These are phyloP conservation scores for Lymantria dispar DNA, from an alignment of 2,888 invertebrate species.

Conservation along the genomic window DNA sequence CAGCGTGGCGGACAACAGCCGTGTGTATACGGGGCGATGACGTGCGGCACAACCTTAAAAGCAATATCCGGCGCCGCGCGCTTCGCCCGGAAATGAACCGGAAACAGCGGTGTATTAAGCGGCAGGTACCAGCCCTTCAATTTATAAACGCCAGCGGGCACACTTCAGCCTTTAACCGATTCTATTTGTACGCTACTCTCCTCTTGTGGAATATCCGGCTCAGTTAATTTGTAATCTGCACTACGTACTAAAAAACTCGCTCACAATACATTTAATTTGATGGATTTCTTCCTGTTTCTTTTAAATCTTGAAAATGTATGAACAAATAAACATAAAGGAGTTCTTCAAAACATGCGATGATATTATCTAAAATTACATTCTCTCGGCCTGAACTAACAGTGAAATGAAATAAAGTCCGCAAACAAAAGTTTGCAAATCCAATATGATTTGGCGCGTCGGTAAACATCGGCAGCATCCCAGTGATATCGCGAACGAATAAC, in stretches of 20 bases:
- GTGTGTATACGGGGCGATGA: conserved; percentile 51
- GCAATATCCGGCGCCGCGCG: conserved; percentile 83
- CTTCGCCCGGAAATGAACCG: conserved; percentile 82
- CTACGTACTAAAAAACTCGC: conserved; percentile 12
- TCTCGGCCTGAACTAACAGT: conserved; percentile 77
- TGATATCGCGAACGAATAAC: conserved; percentile 83
- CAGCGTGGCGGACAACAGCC: conserved; percentile 38
- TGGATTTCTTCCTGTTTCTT: conserved; percentile 17
- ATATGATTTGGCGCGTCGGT: conserved; percentile 83
- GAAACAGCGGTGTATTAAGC: conserved; percentile 83
- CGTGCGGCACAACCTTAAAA: conserved; percentile 81
- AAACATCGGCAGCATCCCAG: conserved; percentile 82
- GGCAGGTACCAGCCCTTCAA: conserved; percentile 82
- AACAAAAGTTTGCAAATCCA: conserved; percentile 83
- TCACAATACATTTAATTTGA: no score
- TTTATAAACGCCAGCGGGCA: conserved; percentile 79
- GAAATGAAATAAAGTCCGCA: conserved; percentile 81
- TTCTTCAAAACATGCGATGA: conserved; percentile 57
- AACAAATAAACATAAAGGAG: conserved; percentile 39
- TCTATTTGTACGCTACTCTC: conserved; percentile 47
- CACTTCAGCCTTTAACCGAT: conserved; percentile 54
- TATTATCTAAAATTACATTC: conserved; percentile 77
- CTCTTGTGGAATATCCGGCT: conserved; percentile 61
- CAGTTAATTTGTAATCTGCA: conserved; percentile 71
- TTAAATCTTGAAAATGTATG: conserved; percentile 28